Base-by-base conservation (phyloP, 37 sponge, comb jelly and placozoan species). In the Aphrocallistes beatrix region DNA sequence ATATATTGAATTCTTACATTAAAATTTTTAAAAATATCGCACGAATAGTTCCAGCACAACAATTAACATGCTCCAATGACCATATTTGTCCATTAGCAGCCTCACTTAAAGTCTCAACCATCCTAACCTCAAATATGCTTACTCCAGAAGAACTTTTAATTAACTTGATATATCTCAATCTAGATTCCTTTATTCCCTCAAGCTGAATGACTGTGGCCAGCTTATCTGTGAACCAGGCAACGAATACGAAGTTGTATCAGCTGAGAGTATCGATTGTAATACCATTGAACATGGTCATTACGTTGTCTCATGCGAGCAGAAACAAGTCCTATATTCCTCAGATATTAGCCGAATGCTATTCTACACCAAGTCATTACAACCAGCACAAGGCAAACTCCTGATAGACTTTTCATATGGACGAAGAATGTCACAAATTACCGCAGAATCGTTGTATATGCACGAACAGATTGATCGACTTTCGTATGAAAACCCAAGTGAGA, bases 381-480 rank as follows among this genome's bases (percentile, higher is more conserved):
- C 75, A 3, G 75, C 21, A 19, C 75, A 60, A 60, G 75, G 75
- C 1, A 60, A 60, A 60, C 34, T 60, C 6, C 75, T 60, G 28
- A 60, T 60, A 19, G 75, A 60, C 34, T 60, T 60, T 28, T 60
- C 75, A 60, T 60, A 60, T 60, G 75, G 75, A 19, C 75, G 75
- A 25, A 60, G 75, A 13, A 60, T 60, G 75, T 60, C 75, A 19
- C 75, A 60, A 19, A 30, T 60, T 19, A 60, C 75, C 10, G 75
- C 75, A 32, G 75, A 60, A 60, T 60, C 75, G n/a, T 30, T 60
- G 21, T 13, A 60, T 28, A 25, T 60, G 1, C 75, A 60, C 34
- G 75, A 60, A 6, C 8, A 19, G 8, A 60, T 60, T 60, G 75
- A 60, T 60, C 10, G 34, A 60, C 34, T 60, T 21, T 60, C 75